Conservation (phyloP, 2,888 invertebrate genomes). For the Diplazon laetatorius region DNA sequence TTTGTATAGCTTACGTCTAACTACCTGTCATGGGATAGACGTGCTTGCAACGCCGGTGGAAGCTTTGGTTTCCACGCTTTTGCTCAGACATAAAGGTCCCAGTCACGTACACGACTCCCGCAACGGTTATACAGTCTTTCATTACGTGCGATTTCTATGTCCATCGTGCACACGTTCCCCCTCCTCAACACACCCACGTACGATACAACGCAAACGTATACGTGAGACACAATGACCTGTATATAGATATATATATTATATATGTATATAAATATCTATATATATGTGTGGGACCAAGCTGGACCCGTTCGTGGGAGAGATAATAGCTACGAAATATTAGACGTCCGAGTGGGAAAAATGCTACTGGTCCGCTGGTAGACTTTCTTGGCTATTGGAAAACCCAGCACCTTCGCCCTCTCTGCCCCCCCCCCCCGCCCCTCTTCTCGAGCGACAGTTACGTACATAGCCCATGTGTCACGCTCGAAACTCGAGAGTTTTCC, state of each 20-base stretch:
- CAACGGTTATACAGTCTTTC: conserved; percentile 50
- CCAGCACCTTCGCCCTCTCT: conserved; percentile 32
- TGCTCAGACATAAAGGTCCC: conserved; percentile 19
- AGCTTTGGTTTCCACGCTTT: conserved; percentile 60
- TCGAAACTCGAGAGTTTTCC: conserved; percentile 37
- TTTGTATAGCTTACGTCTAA: conserved; percentile 26
- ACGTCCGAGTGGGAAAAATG: conserved; percentile 35
- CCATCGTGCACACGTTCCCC: not conserved
- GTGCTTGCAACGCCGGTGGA: conserved; percentile 57
- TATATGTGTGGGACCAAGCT: conserved; percentile 11
- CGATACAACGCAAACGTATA: too few species aligned
- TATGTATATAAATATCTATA: too few species aligned
- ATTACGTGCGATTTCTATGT: conserved; percentile 44
- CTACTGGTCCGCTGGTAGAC: conserved; percentile 6
- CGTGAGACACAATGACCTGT: too few species aligned
- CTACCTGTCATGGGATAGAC: conserved; percentile 47
- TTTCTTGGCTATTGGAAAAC: conserved; percentile 26
- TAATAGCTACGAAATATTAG: conserved; percentile 62
- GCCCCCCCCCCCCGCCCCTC: too few species aligned
- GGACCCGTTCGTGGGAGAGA: conserved; percentile 41
- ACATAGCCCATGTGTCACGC: conserved; percentile 49
- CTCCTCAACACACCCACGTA: not conserved
- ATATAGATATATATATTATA: too few species aligned
- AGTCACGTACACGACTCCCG: conserved; percentile 49
- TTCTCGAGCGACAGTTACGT: conserved; percentile 30